Base-by-base conservation (phyloP, 2,797 vertebrate species). In the Hylomyscus alleni region DNA sequence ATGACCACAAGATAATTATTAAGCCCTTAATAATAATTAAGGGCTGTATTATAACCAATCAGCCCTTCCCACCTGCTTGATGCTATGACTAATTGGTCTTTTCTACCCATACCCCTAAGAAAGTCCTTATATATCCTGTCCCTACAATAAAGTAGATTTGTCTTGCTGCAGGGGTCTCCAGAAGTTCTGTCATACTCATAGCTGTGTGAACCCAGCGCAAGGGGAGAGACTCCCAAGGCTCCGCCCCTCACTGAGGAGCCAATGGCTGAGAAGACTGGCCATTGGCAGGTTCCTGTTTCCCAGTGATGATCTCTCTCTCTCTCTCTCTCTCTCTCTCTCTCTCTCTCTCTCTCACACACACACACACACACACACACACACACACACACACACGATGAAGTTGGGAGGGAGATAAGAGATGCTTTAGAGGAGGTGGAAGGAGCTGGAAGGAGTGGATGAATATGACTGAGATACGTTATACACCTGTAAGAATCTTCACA, bases 181-280 rank as follows among this genome's bases (percentile, higher is more conserved):
- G 29, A 31, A 65, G 29, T 31, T 65, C 29, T 60, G 22, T 67
- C 62, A 69, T n/a, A n/a, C 2, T 7, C 67, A n/a, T 8, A n/a
- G 29, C 34, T 0, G 1, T n/a, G 14, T n/a, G 67, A n/a, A 52
- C 52, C 52, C 52, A 3, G 13, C 1, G 5, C 2, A 19, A 69
- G 34, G 31, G 31, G 13, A 69, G 29, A 69, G 47, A 24, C 29
- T 37, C 47, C 22, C 0, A 0, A 73, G 47, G 67, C 15, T 65
- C 47, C 9, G 15, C 50, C 85, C 31, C 9, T 56, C 26, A 4
- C 85, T 24, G 47, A n/a, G 65, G 22, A 72, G 65, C 34, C 14
- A 52, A 52, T 67, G 47, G 20, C 20, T 65, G 60, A 34, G 29
- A 65, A n/a, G 47, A n/a, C 34, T 26, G 44, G 50, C 47, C 50